These are phyloP conservation scores for Ichneumon xanthorius DNA, from an alignment of 2,888 invertebrate genomes.

Conservation along the genomic window DNA sequence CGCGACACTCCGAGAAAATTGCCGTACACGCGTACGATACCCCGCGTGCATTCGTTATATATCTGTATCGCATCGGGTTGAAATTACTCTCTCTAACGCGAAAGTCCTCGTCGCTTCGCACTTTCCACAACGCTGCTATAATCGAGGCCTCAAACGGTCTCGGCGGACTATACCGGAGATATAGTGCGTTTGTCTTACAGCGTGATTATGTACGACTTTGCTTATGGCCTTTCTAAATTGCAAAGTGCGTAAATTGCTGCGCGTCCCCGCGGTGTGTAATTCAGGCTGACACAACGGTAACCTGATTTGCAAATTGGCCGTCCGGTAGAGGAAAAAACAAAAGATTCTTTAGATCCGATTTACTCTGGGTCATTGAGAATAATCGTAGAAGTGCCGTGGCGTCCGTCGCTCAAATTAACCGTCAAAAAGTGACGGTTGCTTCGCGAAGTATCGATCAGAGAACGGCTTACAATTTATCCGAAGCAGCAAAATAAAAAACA, in stretches of 20 bases:
- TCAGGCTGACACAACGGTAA: background rate
- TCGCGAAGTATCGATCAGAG: too few relatives aligned
- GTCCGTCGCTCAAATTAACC: too few relatives aligned
- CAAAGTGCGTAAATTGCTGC: slow-evolving; percentile 54
- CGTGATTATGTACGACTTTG: slow-evolving; percentile 20
- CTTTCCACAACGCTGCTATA: slow-evolving; percentile 61
- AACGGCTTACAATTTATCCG: too few relatives aligned
- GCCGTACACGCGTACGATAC: background rate
- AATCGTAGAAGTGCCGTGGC: background rate
- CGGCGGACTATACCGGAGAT: background rate
- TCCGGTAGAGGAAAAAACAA: background rate
- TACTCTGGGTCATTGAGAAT: background rate
- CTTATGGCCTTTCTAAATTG: slow-evolving; percentile 45
- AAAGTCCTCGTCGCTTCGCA: slow-evolving; percentile 49
- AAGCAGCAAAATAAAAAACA: too few relatives aligned
- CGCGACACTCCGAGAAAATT: slow-evolving; percentile 61
- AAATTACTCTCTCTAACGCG: slow-evolving; percentile 52
- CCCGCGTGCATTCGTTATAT: background rate
- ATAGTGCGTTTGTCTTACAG: background rate
- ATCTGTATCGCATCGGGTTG: slow-evolving; percentile 4
- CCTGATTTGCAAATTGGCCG: background rate
- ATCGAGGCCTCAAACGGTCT: slow-evolving; percentile 29
- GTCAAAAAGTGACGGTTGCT: too few relatives aligned
- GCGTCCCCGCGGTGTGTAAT: background rate
- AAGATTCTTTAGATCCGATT: background rate